Conservation (phyloP, 2,888 invertebrate species). For the Lydus trimaculatus region DNA sequence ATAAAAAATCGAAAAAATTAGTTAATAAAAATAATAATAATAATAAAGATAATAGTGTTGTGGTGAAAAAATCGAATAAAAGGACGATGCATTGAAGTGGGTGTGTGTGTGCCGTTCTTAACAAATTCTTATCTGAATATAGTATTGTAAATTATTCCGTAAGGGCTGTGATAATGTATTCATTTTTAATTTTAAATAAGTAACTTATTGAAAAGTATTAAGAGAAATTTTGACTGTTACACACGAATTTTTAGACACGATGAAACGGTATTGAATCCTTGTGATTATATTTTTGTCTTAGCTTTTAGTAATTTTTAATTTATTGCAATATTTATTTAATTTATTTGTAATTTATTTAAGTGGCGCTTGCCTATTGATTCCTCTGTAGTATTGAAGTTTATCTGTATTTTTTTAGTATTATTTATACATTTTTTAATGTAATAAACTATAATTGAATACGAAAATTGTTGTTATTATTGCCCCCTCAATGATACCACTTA, state of each 20-base stretch:
- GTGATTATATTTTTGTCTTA: background rate
- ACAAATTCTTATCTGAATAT: background rate
- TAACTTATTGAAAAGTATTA: background rate
- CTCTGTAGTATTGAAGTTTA: background rate
- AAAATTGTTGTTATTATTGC: background rate
- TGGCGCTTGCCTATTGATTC: background rate
- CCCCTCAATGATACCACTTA: background rate
- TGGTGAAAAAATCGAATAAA: conserved; percentile 9
- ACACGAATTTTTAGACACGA: background rate
- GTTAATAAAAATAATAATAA: conserved; percentile 6
- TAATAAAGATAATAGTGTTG: background rate
- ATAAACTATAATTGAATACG: background rate
- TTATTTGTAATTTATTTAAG: background rate
- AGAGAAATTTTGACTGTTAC: background rate
- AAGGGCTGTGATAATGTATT: conserved; percentile 5
- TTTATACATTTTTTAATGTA: background rate
- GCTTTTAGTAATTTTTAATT: background rate
- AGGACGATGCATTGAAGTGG: background rate
- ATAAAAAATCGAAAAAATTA: conserved; percentile 21
- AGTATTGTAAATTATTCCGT: background rate
- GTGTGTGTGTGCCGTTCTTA: no score
- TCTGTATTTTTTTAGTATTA: background rate
- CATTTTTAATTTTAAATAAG: background rate
- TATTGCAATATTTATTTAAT: conserved; percentile 2
- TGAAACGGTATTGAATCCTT: conserved; percentile 3